Evolutionary conservation across 2,113 vertebrate genomes (phyloP).

Genomic region (Henicopernis longicauda): DNA sequence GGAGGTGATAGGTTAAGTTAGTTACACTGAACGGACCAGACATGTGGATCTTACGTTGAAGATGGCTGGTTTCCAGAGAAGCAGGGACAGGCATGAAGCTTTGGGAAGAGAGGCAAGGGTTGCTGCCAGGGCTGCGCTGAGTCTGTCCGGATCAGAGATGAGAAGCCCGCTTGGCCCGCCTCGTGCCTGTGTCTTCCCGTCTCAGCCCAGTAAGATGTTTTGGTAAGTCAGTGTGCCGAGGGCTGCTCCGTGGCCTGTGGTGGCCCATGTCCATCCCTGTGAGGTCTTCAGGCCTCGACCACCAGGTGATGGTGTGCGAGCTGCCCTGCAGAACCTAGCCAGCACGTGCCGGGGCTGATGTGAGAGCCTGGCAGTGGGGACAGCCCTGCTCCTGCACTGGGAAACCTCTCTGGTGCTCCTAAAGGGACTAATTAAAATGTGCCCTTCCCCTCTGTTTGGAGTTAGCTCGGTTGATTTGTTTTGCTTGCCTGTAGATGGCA

Average conservation of each 20-base stretch:
- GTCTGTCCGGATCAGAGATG: background rate
- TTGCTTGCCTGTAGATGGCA: background rate
- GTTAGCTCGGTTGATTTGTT: background rate
- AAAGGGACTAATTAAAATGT: background rate
- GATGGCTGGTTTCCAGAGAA: background rate
- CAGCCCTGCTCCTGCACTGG: background rate
- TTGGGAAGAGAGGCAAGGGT: background rate
- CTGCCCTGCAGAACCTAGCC: background rate
- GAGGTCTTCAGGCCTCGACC: background rate
- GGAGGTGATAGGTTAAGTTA: background rate
- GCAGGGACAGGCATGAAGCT: accelerated
- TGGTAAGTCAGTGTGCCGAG: accelerated
- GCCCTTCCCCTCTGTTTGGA: background rate
- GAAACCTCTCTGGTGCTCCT: background rate
- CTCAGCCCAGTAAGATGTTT: background rate
- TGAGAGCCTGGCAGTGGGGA: accelerated
- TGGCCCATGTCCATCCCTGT: accelerated
- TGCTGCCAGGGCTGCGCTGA: background rate
- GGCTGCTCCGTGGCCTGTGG: background rate
- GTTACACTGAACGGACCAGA: accelerated
- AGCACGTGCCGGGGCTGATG: background rate
- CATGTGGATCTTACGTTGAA: background rate
- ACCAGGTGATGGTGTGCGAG: accelerated
- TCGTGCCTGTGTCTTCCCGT: background rate
- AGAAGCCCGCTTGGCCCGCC: accelerated